Evolutionary conservation across 2,888 invertebrate species (phyloP).

Genomic region (Drosophila antonietae): DNA sequence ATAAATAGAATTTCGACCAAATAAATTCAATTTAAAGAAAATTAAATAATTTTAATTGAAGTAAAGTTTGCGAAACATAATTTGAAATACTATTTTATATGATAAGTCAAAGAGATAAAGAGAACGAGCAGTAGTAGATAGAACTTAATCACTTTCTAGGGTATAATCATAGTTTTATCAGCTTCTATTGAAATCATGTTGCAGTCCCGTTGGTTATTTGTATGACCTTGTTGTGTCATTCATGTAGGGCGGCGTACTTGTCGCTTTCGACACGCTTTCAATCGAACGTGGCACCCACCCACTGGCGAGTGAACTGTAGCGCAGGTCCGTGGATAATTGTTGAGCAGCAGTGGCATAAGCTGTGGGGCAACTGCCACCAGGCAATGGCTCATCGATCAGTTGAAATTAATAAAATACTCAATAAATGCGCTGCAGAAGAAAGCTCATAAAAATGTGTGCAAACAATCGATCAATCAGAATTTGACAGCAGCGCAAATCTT

Average conservation of each 20-base stretch:
- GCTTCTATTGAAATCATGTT: too few relatives aligned
- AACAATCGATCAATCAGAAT: slow-evolving; percentile 80
- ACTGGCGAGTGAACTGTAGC: slow-evolving; percentile 13
- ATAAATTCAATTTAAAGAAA: too few relatives aligned
- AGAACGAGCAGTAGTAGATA: background rate
- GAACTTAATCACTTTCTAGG: background rate
- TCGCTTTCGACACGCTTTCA: slow-evolving; percentile 49
- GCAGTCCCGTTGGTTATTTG: background rate
- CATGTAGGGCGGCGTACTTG: slow-evolving; percentile 22
- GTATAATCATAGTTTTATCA: background rate
- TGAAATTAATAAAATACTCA: slow-evolving; percentile 80
- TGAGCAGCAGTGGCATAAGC: slow-evolving; percentile 9
- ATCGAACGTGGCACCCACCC: slow-evolving; percentile 18
- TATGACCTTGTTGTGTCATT: slow-evolving; percentile 37
- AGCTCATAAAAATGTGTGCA: slow-evolving; percentile 79
- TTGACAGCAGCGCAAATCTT: slow-evolving; percentile 66
- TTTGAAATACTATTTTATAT: background rate
- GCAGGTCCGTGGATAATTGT: slow-evolving; percentile 42
- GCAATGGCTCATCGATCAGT: slow-evolving; percentile 71
- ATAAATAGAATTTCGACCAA: too few relatives aligned
- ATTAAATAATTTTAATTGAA: too few relatives aligned
- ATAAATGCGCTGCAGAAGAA: slow-evolving; percentile 72
- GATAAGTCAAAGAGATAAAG: too few relatives aligned
- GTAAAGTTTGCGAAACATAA: too few relatives aligned
- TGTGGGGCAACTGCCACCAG: slow-evolving; percentile 23